These are phyloP conservation scores for Agrochola lychnidis DNA, from an alignment of 2,888 invertebrate genomes.

Conservation along the genomic window DNA sequence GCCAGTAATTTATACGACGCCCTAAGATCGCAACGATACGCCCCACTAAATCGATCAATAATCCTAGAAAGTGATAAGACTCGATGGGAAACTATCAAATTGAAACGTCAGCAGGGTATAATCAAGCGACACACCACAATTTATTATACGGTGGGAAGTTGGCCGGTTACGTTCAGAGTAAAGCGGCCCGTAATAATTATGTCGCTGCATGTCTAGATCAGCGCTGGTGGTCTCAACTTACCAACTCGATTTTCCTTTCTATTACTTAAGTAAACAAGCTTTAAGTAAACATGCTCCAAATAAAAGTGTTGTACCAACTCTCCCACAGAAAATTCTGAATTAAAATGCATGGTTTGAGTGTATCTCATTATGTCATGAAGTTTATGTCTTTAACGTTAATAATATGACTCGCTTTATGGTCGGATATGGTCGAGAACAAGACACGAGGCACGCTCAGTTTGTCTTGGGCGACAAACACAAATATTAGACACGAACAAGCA, in stretches of 20 bases:
- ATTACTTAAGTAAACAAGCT: slow-evolving; percentile 55
- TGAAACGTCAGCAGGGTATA: slow-evolving; percentile 84
- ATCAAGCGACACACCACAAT: slow-evolving; percentile 76
- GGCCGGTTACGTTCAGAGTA: slow-evolving; percentile 61
- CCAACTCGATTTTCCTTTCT: slow-evolving; percentile 64
- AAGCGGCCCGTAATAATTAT: slow-evolving; percentile 73
- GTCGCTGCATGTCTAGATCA: slow-evolving; percentile 70
- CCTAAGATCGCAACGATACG: slow-evolving; percentile 84
- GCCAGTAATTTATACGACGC: slow-evolving; percentile 82
- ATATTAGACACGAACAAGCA: slow-evolving; percentile 86
- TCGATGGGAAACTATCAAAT: slow-evolving; percentile 81
- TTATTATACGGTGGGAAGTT: slow-evolving; percentile 73
- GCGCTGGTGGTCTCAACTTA: slow-evolving; percentile 72
- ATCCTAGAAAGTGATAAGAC: slow-evolving; percentile 85
- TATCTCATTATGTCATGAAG: slow-evolving; percentile 55
- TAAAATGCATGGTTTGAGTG: slow-evolving; percentile 51
- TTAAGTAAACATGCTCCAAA: slow-evolving; percentile 36
- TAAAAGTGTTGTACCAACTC: slow-evolving; percentile 44
- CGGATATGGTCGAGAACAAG: slow-evolving; percentile 71
- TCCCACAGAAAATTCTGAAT: slow-evolving; percentile 41
- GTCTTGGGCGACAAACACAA: slow-evolving; percentile 87
- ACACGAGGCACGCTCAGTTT: slow-evolving; percentile 80
- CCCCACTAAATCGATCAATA: slow-evolving; percentile 86
- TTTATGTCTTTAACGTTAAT: slow-evolving; percentile 63
- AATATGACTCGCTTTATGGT: slow-evolving; percentile 66